These are phyloP conservation scores for Eledone cirrhosa DNA, from an alignment of 2,888 invertebrate genomes.

Conservation along the genomic window DNA sequence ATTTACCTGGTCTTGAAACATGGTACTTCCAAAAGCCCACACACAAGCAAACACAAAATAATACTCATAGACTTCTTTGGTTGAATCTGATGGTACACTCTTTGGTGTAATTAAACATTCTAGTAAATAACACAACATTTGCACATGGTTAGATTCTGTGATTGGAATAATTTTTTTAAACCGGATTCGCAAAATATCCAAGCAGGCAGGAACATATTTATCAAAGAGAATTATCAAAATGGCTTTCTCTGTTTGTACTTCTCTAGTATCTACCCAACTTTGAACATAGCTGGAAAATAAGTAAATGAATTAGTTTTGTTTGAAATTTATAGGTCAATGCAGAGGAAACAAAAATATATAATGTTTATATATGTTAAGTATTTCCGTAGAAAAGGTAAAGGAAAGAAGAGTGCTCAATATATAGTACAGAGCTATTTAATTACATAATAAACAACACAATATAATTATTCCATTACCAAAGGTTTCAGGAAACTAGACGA, in stretches of 20 bases:
- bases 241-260: slow-evolving; percentile 72
- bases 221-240: slow-evolving; percentile 93
- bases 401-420: too few relatives aligned
- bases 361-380: too few relatives aligned
- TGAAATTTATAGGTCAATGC: too few relatives aligned
- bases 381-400: too few relatives aligned
- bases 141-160: slow-evolving; percentile 90
- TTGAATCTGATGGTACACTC: slow-evolving; percentile 86
- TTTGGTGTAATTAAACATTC: slow-evolving; percentile 84
- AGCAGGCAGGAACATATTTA: slow-evolving; percentile 91
- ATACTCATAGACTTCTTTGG: slow-evolving; percentile 93
- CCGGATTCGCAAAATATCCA: slow-evolving; percentile 85
- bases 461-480: too few relatives aligned
- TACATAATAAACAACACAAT: too few relatives aligned
- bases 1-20: slow-evolving; percentile 86
- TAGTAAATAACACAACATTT: slow-evolving; percentile 88
- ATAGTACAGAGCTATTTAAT: too few relatives aligned
- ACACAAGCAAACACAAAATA: slow-evolving; percentile 95
- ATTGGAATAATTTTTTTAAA: slow-evolving; percentile 97
- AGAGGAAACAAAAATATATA: too few relatives aligned
- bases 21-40: slow-evolving; percentile 97
- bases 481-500: too few relatives aligned
- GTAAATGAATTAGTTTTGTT: not conserved
- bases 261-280: slow-evolving; percentile 73
- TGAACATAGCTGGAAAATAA: slow-evolving; percentile 75